Base-by-base conservation (phyloP, 1,140 invertebrate genomes). In the Drosophila nannoptera region DNA sequence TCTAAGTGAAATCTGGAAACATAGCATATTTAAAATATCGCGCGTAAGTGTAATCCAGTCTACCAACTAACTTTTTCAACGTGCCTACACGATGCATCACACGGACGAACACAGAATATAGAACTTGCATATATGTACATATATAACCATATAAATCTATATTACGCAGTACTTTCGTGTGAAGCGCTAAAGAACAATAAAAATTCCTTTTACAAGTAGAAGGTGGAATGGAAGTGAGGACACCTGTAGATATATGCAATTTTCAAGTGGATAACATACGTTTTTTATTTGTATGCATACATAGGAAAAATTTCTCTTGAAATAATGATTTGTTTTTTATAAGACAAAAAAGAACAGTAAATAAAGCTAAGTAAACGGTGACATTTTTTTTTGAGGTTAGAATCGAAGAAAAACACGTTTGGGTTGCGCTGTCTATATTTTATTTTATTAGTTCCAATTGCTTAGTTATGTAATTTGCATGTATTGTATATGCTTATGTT, bases 31-130 rank as follows among this genome's bases (percentile, higher is more conserved):
- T 22, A 4, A 33, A 46, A 11, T 67, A 63, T 43, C 45, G 45
- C 32, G 52, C 35, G 49, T 69, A 63, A 69, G 66, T 69, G 31
- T 64, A 64, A 56, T 31, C 66, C 6, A 70, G 68, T 66, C 68
- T 70, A 70, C 54, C 62, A 70, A 38, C 1, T 46, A 65, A 64
- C 8, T 36, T 69, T 52, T 40, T 48, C 12, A 56, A 64, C 46
- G 60, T 69, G 61, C 60, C 60, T 69, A 53, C 38, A 46, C 50
- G 40, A 43, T 14, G 50, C 46, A 58, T 12, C 14, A 42, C 9
- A 9, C 14, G 12, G 16, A 29, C 14, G 14, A 9, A 14, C 32
- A 46, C 6, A 5, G 14, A 7, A 55, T 43, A 29, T 32, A 22
- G 22, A 22, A 22, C n/a, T 43, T 43, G 7, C 7, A 14, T 45